Evolutionary conservation across 2,113 vertebrate species (phyloP), one percentile per base, ranked within the genome.

Genomic region (Sarotherodon lohbergeri): DNA sequence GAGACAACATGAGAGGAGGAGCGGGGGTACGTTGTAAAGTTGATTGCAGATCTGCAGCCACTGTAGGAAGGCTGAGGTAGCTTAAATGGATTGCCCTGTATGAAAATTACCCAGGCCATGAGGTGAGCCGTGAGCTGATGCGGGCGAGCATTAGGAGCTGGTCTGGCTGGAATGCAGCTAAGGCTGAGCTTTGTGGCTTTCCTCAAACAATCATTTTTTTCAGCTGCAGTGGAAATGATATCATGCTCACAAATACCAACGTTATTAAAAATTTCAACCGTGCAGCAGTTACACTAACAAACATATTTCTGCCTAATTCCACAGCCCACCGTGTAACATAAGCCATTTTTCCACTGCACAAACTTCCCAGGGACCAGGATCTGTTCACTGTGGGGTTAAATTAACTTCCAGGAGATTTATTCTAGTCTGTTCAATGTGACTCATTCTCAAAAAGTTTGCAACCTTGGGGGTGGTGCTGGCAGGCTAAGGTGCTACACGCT

Each of bases 1-100:
- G 41, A 36, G 9, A 19, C 29, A 17, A 9, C 7, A 14, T 29
- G 56, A 59, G 19, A 16, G 29, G 57, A 59, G 22, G 14, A 71
- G n/a, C 36, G 1, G 0, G 13, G 0, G 13, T 27, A 10, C 2
- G 1, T 6, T 73, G 0, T 16, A 73, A 46, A 46, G 1, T 27
- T 0, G 22, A 27, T 19, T 76, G 68, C 4, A 48, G 41, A 48
- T 76, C 14, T 48, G 41, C 68, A 73, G 71, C 43, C 16, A 19
- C 43, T 48, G 43, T 46, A 29, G 16, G 6, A 29, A 50, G 16
- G 71, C 43, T 32, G 10, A 50, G 19, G 16, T 0, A 50, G 71
- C 24, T 50, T 50, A 0, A 78, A 32, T 29, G 1, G 43, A 29
- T 27, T 43, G 66, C 12, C n/a, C 7, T 17, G 0, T 48, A 17